Conservation (phyloP, 2,888 invertebrate species). For the Hirtodrosophila histrioides region DNA sequence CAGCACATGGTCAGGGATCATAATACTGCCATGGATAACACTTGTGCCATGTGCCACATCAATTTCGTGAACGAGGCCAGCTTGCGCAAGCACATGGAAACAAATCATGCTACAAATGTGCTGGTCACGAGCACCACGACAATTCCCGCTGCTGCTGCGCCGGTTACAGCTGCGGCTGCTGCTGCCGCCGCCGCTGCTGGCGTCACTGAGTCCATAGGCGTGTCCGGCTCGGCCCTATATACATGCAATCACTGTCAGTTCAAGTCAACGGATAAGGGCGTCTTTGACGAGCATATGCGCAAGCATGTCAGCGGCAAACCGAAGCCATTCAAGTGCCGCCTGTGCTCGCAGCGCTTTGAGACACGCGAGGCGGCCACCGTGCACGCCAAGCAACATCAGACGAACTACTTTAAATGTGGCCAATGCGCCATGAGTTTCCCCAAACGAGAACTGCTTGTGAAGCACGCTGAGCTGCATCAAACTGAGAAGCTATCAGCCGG, state of each 20-base stretch:
- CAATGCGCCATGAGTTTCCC: slow-evolving; percentile 84
- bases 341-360: slow-evolving; percentile 84
- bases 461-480: slow-evolving; percentile 84
- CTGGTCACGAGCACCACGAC: slow-evolving; percentile 81
- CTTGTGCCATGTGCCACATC: slow-evolving; percentile 83
- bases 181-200: slow-evolving; percentile 64
- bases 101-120: slow-evolving; percentile 83
- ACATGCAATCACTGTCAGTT: slow-evolving; percentile 84
- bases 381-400: slow-evolving; percentile 84
- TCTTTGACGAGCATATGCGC: slow-evolving; percentile 84
- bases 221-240: slow-evolving; percentile 71
- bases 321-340: slow-evolving; percentile 85
- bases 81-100: slow-evolving; percentile 84
- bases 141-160: slow-evolving; percentile 79
- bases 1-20: slow-evolving; percentile 84
- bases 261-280: slow-evolving; percentile 83
- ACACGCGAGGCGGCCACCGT: slow-evolving; percentile 84
- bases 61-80: slow-evolving; percentile 83
- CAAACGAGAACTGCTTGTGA: slow-evolving; percentile 83
- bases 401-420: slow-evolving; percentile 84
- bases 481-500: slow-evolving; percentile 52
- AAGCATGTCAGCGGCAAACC: slow-evolving; percentile 82
- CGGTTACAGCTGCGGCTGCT: slow-evolving; percentile 65
- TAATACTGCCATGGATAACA: slow-evolving; percentile 82
- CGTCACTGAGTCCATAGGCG: slow-evolving; percentile 46